phyloP scores from a whole-genome alignment of 2,113 vertebrate species.

The Python bivittatus region DNA sequence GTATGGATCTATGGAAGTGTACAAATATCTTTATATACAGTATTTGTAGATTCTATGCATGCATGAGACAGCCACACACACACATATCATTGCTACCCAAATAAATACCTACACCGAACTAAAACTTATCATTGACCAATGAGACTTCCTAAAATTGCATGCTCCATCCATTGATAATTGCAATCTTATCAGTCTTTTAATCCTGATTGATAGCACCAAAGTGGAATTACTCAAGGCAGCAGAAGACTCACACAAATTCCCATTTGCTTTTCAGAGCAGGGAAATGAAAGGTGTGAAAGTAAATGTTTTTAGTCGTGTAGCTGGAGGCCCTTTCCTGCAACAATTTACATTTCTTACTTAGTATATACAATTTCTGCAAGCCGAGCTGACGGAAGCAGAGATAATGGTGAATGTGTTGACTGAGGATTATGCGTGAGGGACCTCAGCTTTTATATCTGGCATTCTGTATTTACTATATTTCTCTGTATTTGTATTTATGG shows the following conservation, averaged over 20 bases:
- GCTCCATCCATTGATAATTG: constrained; percentile 47
- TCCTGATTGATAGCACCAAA: constrained; percentile 53
- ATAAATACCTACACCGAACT: neutral
- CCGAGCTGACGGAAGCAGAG: neutral
- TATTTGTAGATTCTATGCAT: neutral
- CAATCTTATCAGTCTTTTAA: constrained; percentile 40
- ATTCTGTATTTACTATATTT: neutral
- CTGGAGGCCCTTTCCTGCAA: constrained; percentile 39
- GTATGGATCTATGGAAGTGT: neutral
- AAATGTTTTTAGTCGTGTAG: constrained; percentile 37
- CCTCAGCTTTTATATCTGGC: neutral
- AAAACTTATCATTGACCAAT: neutral
- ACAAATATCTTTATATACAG: neutral
- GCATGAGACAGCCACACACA: neutral
- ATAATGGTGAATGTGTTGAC: neutral
- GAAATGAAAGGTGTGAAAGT: constrained; percentile 27
- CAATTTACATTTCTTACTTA: neutral
- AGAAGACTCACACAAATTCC: constrained; percentile 35
- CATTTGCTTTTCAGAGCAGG: constrained; percentile 34
- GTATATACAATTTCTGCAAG: constrained; percentile 14
- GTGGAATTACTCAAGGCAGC: constrained; percentile 53
- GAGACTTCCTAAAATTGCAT: constrained; percentile 23
- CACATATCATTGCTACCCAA: neutral
- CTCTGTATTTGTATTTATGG: neutral
- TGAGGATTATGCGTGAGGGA: neutral